Percentiles rank a stretch among this genome's conserved stretches.
phyloP scores from a whole-genome alignment of 1,140 invertebrate genomes.

The Elysia chlorotica region DNA sequence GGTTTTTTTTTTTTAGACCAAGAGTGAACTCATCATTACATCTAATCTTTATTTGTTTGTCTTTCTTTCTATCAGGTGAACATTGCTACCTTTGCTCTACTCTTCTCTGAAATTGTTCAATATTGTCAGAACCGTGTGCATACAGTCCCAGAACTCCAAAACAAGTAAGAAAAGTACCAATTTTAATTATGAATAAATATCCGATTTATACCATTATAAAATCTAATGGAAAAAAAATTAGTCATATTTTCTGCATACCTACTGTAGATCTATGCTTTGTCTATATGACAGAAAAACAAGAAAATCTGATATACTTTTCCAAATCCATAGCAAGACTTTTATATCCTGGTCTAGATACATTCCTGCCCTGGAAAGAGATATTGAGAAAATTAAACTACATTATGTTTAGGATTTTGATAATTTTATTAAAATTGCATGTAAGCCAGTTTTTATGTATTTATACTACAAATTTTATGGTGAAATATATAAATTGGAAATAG shows the following conservation, averaged over 20 bases:
- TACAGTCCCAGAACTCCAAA: conserved; percentile 93
- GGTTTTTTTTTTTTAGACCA: too few species aligned
- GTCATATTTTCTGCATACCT: neutral
- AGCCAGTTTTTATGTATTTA: too few species aligned
- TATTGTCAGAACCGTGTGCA: conserved; percentile 96
- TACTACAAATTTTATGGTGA: too few species aligned
- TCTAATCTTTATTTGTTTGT: too few species aligned
- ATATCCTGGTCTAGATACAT: too few species aligned
- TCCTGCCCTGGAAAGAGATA: too few species aligned
- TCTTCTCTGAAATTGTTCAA: conserved; percentile 98
- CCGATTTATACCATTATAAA: neutral
- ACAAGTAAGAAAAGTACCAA: conserved; percentile 79
- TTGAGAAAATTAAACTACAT: too few species aligned
- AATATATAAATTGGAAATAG: too few species aligned
- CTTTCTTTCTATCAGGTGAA: conserved; percentile 65
- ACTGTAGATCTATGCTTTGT: neutral
- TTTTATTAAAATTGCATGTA: too few species aligned
- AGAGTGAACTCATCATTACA: too few species aligned
- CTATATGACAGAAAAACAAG: neutral
- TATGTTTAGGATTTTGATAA: too few species aligned
- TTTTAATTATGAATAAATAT: neutral
- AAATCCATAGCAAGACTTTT: too few species aligned
- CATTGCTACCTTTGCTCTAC: conserved; percentile 88
- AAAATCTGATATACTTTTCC: neutral
- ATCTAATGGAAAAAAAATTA: neutral